A percentile compares a stretch with the other conserved stretches of the same genome.
These are phyloP conservation scores for Calliopsis andreniformis DNA, from an alignment of 1,140 invertebrate genomes.

Conservation along the genomic window DNA sequence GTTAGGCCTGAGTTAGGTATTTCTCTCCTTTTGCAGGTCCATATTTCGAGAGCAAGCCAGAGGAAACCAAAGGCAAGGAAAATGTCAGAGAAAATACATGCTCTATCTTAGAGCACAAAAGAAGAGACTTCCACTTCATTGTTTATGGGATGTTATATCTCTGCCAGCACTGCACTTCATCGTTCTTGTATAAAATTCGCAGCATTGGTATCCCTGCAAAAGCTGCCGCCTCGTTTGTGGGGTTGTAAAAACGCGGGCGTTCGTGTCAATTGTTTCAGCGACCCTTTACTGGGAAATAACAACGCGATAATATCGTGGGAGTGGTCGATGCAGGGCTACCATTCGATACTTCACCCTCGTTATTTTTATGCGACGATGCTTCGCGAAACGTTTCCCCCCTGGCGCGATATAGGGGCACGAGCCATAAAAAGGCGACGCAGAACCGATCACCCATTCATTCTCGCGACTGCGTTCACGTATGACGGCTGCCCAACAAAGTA, in stretches of 20 bases:
- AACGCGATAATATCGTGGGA: slow-evolving; percentile 19
- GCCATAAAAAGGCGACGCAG: slow-evolving; percentile 31
- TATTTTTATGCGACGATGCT: slow-evolving; percentile 50
- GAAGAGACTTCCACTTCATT: too few relatives aligned
- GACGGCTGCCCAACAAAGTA: slow-evolving; percentile 22
- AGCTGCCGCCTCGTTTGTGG: background rate
- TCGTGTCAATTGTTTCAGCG: slow-evolving; percentile 1
- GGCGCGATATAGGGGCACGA: background rate
- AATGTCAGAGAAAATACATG: too few relatives aligned
- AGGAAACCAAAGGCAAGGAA: too few relatives aligned
- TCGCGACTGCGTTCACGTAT: slow-evolving; percentile 17
- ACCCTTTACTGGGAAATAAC: slow-evolving; percentile 17
- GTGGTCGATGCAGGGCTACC: background rate
- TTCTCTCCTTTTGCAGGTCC: too few relatives aligned
- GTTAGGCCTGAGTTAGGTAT: too few relatives aligned
- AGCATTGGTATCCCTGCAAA: background rate
- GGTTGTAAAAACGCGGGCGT: background rate
- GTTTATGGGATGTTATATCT: too few relatives aligned
- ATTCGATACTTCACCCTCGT: slow-evolving; percentile 44
- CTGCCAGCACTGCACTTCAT: too few relatives aligned
- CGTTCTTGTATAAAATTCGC: too few relatives aligned
- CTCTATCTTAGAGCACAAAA: too few relatives aligned
- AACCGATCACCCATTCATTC: slow-evolving; percentile 53
- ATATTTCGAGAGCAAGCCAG: too few relatives aligned
- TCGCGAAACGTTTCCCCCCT: slow-evolving; percentile 24